Percentiles rank a stretch among this genome's conserved stretches.
Evolutionary conservation across 2,113 vertebrate genomes (phyloP).

Genomic region (Craseonycteris thonglongyai): DNA sequence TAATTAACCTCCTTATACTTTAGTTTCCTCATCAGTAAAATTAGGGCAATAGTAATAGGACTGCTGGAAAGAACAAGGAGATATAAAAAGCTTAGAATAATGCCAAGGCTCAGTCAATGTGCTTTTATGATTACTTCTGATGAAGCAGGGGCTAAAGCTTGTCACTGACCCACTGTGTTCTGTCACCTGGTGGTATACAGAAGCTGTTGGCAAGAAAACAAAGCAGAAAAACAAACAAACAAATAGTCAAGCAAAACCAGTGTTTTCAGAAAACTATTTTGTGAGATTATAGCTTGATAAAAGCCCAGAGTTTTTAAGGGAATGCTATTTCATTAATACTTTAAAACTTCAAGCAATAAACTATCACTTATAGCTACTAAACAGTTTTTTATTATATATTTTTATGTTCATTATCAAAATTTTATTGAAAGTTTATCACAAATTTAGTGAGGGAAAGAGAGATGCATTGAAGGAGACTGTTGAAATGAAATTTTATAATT

Average conservation of each 20-base stretch:
- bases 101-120: background rate
- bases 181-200: background rate
- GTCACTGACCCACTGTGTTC: background rate
- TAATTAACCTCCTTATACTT: background rate
- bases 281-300: background rate
- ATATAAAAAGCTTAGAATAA: background rate
- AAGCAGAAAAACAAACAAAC: background rate
- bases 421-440: constrained; percentile 32
- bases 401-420: constrained; percentile 28
- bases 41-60: background rate
- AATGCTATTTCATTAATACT: constrained; percentile 31
- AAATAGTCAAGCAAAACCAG: background rate
- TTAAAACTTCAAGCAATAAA: constrained; percentile 28
- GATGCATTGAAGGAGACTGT: background rate
- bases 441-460: constrained; percentile 15
- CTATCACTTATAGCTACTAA: background rate
- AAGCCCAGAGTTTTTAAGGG: constrained; percentile 17
- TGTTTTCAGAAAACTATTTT: background rate
- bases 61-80: background rate
- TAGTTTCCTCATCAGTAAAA: constrained; percentile 11
- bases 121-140: background rate
- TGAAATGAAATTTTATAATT: constrained; percentile 24
- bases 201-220: background rate
- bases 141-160: background rate
- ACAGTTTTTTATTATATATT: constrained; percentile 39